Conservation (phyloP, 2,888 invertebrate species). For the Ganaspis brasiliensis region DNA sequence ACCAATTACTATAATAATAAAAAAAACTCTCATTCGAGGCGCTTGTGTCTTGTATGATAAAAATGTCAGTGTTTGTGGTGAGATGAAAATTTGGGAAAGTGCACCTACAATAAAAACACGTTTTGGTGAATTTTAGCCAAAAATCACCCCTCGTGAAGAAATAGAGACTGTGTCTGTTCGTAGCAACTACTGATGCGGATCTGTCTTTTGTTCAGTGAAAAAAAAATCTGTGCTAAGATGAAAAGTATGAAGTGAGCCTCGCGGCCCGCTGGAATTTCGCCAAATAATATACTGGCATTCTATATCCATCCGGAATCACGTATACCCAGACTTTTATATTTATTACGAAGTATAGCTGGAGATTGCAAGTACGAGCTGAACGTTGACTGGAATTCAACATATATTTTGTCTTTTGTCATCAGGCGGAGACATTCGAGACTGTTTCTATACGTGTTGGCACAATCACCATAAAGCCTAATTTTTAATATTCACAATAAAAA, state of each 20-base stretch:
- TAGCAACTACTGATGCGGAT: conserved; percentile 45
- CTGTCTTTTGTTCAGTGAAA: conserved; percentile 69
- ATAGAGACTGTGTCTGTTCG: conserved; percentile 17
- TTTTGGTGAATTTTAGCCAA: neutral
- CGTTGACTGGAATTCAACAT: conserved; percentile 65
- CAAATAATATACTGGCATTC: conserved; percentile 79
- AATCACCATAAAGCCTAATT: conserved; percentile 41
- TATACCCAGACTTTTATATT: conserved; percentile 76
- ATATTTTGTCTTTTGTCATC: conserved; percentile 74
- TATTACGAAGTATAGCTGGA: conserved; percentile 74
- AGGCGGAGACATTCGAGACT: neutral
- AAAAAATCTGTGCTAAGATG: conserved; percentile 76
- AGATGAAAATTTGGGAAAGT: neutral
- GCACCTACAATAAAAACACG: neutral
- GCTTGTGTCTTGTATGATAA: no score
- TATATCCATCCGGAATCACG: conserved; percentile 63
- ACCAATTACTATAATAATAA: no score
- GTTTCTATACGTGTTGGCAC: conserved; percentile 57
- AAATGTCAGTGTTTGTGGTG: no score
- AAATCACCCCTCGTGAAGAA: conserved; percentile 1
- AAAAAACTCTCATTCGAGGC: no score
- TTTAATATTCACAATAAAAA: conserved; percentile 5
- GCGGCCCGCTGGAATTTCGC: conserved; percentile 78
- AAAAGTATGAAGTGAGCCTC: conserved; percentile 78
- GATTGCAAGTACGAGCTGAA: conserved; percentile 66